Percentiles rank a stretch among this genome's conserved stretches.
These are phyloP conservation scores for Gambusia yucatana DNA, from an alignment of 2,797 vertebrate species.

Conservation along the genomic window DNA sequence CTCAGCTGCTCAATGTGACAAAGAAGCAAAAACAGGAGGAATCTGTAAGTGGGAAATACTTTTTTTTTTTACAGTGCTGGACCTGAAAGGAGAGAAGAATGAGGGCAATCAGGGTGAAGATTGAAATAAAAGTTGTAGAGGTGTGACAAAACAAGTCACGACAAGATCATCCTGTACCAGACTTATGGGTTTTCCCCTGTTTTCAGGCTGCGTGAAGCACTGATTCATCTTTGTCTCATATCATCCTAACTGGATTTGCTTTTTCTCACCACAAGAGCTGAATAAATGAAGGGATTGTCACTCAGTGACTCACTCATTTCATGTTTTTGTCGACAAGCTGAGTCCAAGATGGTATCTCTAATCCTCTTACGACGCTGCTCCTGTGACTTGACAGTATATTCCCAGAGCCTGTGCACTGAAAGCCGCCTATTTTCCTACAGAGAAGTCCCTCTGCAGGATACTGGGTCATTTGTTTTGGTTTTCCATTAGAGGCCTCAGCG, in stretches of 20 bases:
- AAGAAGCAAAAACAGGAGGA: background rate
- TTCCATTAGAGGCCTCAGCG: constrained; percentile 41
- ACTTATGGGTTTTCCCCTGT: constrained; percentile 28
- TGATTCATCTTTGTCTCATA: constrained; percentile 40
- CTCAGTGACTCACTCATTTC: constrained; percentile 34
- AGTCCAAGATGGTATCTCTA: constrained; percentile 1
- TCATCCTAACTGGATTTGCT: constrained; percentile 45
- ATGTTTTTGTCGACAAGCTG: background rate
- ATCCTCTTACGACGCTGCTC: constrained; percentile 43
- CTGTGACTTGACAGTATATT: constrained; percentile 41
- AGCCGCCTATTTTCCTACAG: constrained; percentile 38
- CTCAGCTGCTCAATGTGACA: background rate
- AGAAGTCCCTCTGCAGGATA: constrained; percentile 30
- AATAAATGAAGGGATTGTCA: constrained; percentile 57
- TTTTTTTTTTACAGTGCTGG: background rate
- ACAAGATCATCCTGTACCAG: constrained; percentile 33
- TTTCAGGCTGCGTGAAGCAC: constrained; percentile 20
- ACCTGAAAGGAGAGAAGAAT: background rate
- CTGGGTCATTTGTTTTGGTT: constrained; percentile 38
- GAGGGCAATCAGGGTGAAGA: constrained; percentile 13
- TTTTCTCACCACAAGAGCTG: constrained; percentile 36
- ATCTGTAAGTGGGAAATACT: background rate
- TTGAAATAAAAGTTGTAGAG: constrained; percentile 52
- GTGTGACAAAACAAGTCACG: constrained; percentile 66
- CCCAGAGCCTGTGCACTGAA: constrained; percentile 25